A percentile compares a stretch with the other conserved stretches of the same genome.
phyloP scores from a whole-genome alignment of 2,797 vertebrate species.

The Orientallactaga sibirica region DNA sequence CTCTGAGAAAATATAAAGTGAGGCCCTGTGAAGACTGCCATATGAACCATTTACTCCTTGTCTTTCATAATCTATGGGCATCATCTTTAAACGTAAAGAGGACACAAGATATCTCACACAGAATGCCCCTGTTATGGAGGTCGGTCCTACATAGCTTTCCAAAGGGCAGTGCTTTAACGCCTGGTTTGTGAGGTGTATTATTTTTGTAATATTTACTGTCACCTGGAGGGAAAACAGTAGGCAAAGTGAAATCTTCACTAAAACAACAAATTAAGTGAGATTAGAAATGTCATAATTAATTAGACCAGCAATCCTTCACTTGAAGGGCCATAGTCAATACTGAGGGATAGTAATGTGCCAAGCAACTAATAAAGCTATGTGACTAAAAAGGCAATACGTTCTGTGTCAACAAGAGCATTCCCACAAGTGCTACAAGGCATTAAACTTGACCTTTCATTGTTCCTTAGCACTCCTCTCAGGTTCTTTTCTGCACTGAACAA shows the following conservation, averaged over 20 bases:
- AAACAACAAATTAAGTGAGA: slow-evolving; percentile 83
- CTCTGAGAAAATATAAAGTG: not conserved
- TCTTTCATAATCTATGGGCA: not conserved
- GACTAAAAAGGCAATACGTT: slow-evolving; percentile 4
- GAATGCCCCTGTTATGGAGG: not conserved
- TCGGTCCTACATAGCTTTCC: not conserved
- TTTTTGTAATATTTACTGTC: slow-evolving; percentile 72
- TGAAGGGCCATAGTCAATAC: slow-evolving; percentile 66
- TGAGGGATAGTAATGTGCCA: slow-evolving; percentile 72
- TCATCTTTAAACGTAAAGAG: slow-evolving; percentile 54
- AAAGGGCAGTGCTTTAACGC: slow-evolving; percentile 39
- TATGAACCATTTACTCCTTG: not conserved
- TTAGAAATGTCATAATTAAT: slow-evolving; percentile 85
- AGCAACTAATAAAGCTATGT: not conserved
- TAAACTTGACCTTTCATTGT: slow-evolving; percentile 1
- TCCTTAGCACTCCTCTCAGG: not conserved
- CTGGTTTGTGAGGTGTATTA: slow-evolving; percentile 57
- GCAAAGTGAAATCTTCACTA: slow-evolving; percentile 75
- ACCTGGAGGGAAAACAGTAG: slow-evolving; percentile 70
- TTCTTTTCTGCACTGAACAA: slow-evolving; percentile 10
- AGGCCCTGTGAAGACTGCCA: not conserved
- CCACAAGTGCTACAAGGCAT: not conserved
- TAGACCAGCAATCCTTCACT: slow-evolving; percentile 78
- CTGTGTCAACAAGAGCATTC: not conserved
- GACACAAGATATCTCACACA: slow-evolving; percentile 28